Evolutionary conservation across 2,888 invertebrate species (phyloP), one percentile per base, ranked within the genome.

Genomic region (Andrena flavipes): DNA sequence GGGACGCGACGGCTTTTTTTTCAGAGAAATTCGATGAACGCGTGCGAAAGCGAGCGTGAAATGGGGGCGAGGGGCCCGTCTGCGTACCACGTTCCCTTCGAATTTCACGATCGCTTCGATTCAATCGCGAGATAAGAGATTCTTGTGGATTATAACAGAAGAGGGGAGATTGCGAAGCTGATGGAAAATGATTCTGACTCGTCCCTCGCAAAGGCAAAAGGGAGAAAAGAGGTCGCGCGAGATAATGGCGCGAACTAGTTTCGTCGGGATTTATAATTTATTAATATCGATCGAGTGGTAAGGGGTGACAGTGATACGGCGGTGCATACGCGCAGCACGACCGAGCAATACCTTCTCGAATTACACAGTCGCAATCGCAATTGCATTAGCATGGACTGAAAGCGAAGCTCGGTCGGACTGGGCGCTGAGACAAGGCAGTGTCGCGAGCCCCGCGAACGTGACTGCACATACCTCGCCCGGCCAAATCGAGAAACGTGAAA

Each of bases 281-380:
- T 82, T 78, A 84, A 84, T 75, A 86, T 86, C 62, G 86, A 86
- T 76, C 86, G 56, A 68, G 70, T 16, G 76, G 76, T 13, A 62
- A 81, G 62, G 65, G 29, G 35, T 62, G 81, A 82, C 86, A 75
- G 73, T 59, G 76, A 74, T 84, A 80, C 65, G 62, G 59, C 20
- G 64, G 35, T 64, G 68, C 68, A 62, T 80, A 64, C 76, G 69
- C 62, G 73, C 68, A 49, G 60, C 64, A 67, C 62, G 76, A 76
- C 78, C 69, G 30, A 74, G 84, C 80, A 77, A 84, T 78, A 81
- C 73, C 82, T 84, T 88, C 91, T 90, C 90, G 88, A 86, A 87
- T 90, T 91, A 90, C 91, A 76, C 83, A 83, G 83, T 85, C 84
- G 82, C 87, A 87, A 84, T 87, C 82, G 87, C 89, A 87, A 86